Base-by-base conservation (phyloP, 2,797 vertebrate genomes). In the Podarcis lilfordi region DNA sequence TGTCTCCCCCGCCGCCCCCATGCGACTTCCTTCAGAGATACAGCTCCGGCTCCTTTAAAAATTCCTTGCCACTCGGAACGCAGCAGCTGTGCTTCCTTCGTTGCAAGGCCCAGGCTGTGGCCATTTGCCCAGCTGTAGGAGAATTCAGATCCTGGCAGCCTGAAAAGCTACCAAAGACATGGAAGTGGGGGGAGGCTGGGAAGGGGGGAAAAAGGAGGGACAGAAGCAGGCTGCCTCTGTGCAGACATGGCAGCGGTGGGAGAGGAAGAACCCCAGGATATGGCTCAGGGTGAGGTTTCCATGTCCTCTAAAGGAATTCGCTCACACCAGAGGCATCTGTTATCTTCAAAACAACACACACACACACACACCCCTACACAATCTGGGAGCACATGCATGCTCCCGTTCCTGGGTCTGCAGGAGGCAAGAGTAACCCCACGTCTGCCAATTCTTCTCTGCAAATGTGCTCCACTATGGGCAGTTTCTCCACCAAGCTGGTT, bases 91-190 rank as follows among this genome's bases (percentile, higher is more conserved):
- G 80, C 89, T 78, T 71, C 66, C 75, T 75, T 86, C 0, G 1
- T 29, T 35, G 85, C 91, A 92, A 83, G 85, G 43, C 55, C 78
- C 72, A 84, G 66, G 21, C 68, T 40, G 78, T 87, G 86, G 78
- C 86, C 78, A 64, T 74, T 74, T 87, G 86, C 78, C 86, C 86
- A 81, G 50, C 50, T 9, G 45, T 61, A 79, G 82, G 74, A 79
- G 75, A 88, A 82, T 32, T 7, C 27, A 23, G 82, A 66, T 27
- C 27, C 80, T 35, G 71, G 29, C 71, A 35, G n/a, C 55, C 4
- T 45, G 29, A 43, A 35, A 29, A 80, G 77, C 85, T 29, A 69
- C 64, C 45, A 66, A 68, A 69, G 61, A 76, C 23, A 23, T 59
- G 7, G n/a, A 32, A 71, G 72, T 23, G 11, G 59, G 13, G 32